These are phyloP conservation scores for Carcina quercana DNA, from an alignment of 2,888 invertebrate genomes.

Conservation along the genomic window DNA sequence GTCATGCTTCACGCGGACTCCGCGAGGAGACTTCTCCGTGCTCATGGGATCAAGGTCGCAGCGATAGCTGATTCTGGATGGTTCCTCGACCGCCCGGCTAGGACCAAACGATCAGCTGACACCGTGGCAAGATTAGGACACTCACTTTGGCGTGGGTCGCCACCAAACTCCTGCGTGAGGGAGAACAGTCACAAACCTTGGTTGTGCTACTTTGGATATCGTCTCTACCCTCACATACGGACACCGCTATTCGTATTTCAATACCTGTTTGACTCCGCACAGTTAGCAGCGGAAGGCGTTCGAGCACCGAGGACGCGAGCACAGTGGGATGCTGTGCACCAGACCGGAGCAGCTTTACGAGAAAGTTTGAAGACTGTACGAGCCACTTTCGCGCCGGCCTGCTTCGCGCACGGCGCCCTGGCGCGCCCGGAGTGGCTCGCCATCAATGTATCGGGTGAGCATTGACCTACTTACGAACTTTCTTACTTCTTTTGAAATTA, in stretches of 20 bases:
- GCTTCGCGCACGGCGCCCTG: slow-evolving; percentile 92
- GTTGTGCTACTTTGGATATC: slow-evolving; percentile 95
- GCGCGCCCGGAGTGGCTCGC: slow-evolving; percentile 91
- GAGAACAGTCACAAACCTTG: slow-evolving; percentile 84
- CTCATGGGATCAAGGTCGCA: slow-evolving; percentile 78
- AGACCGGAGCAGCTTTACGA: slow-evolving; percentile 89
- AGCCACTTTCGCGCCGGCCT: slow-evolving; percentile 94
- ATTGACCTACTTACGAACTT: too few species aligned
- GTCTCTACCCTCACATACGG: slow-evolving; percentile 88
- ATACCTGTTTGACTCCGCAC: slow-evolving; percentile 96
- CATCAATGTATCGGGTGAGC: slow-evolving; percentile 80
- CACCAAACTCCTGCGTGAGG: slow-evolving; percentile 84
- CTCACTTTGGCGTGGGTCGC: slow-evolving; percentile 31
- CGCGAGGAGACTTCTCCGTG: slow-evolving; percentile 81
- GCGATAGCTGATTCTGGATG: slow-evolving; percentile 96
- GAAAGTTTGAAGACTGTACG: slow-evolving; percentile 88
- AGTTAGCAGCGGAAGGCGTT: slow-evolving; percentile 94
- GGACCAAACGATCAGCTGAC: slow-evolving; percentile 42
- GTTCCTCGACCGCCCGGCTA: slow-evolving; percentile 88
- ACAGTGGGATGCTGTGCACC: slow-evolving; percentile 95
- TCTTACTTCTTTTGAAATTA: too few species aligned
- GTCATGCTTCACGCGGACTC: slow-evolving; percentile 93
- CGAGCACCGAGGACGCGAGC: slow-evolving; percentile 90
- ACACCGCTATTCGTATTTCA: slow-evolving; percentile 95
- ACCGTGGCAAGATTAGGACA: slow-evolving; percentile 70